Conservation (phyloP, 2,888 invertebrate genomes). For the Pomacea canaliculata region DNA sequence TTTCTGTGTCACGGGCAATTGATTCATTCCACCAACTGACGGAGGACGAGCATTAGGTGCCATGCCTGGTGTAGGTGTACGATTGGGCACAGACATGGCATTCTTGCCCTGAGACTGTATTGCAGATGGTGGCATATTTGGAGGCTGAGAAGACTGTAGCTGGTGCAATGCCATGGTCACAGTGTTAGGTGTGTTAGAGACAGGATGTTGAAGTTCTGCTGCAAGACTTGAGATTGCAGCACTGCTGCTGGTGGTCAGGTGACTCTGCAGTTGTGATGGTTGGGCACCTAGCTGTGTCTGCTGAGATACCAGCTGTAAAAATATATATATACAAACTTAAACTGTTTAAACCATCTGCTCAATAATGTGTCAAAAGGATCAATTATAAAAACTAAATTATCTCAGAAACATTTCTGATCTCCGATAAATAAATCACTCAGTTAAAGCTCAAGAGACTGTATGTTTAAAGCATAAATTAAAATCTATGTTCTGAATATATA, state of each 20-base stretch:
- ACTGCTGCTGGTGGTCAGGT: background rate
- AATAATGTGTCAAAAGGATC: no score
- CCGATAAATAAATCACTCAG: no score
- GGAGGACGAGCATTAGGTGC: slow-evolving; percentile 17
- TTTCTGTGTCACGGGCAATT: slow-evolving; percentile 21
- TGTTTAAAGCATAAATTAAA: no score
- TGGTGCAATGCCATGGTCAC: slow-evolving; percentile 28
- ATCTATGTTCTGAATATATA: no score
- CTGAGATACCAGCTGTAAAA: slow-evolving; percentile 1
- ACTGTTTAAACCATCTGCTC: no score
- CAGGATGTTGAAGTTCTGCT: slow-evolving; percentile 21
- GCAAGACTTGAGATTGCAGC: slow-evolving; percentile 14
- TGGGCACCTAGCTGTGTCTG: slow-evolving; percentile 28
- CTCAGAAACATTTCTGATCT: no score
- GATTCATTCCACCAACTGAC: slow-evolving; percentile 12
- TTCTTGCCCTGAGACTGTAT: slow-evolving; percentile 29
- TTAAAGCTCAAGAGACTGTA: no score
- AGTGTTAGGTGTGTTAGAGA: slow-evolving; percentile 13
- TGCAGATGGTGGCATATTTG: background rate
- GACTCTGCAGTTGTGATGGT: slow-evolving; percentile 22
- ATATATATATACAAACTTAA: background rate
- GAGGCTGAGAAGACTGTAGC: slow-evolving; percentile 32
- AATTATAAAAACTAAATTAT: no score
- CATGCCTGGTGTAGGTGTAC: slow-evolving; percentile 22
- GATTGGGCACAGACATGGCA: slow-evolving; percentile 12